Base-by-base conservation (phyloP, 2,888 invertebrate genomes). In the Ornithoptera priamus region DNA sequence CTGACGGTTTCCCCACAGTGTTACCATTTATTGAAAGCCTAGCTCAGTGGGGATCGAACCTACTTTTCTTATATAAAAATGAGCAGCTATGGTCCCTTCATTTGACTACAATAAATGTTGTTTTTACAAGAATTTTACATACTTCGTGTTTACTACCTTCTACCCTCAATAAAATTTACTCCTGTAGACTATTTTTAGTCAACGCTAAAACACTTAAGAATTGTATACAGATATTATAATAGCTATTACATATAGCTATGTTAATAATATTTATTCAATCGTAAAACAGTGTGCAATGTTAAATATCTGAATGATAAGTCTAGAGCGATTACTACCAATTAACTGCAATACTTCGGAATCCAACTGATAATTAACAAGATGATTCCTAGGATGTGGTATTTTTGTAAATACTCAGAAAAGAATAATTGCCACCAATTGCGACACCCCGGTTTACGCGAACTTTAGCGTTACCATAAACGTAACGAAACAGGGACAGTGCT, bases 361-460 rank as follows among this genome's bases (percentile, higher is more conserved):
- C 76, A 70, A 62, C 50, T 69, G 69, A 75, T 75, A 78, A 78
- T 79, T 77, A 78, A 30, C 67, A 24, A 59, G 67, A 63, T 63
- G 67, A 69, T 65, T 69, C 65, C 63, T 66, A 53, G 70, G 63
- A 70, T 53, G 63, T 63, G 70, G 42, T 62, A 70, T 72, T 75
- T 73, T 71, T 72, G 70, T 73, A 75, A 75, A 74, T 74, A 73
- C 74, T 67, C 71, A 74, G 74, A 73, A 72, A 75, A 77, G 74
- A 73, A 76, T 76, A 76, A 78, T 78, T 77, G 75, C 72, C 66
- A 73, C 73, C 74, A 76, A 77, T 78, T 78, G 75, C 75, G 71
- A 73, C 71, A 75, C 67, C 60, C 62, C n/a, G n/a, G 22, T 30
- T 63, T 62, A 53, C 36, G 36, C 36, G 57, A 66, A 68, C 65